Percentiles rank a stretch among this genome's conserved stretches.
These are phyloP conservation scores for Rhagium mordax DNA, from an alignment of 2,888 invertebrate species.

Conservation along the genomic window DNA sequence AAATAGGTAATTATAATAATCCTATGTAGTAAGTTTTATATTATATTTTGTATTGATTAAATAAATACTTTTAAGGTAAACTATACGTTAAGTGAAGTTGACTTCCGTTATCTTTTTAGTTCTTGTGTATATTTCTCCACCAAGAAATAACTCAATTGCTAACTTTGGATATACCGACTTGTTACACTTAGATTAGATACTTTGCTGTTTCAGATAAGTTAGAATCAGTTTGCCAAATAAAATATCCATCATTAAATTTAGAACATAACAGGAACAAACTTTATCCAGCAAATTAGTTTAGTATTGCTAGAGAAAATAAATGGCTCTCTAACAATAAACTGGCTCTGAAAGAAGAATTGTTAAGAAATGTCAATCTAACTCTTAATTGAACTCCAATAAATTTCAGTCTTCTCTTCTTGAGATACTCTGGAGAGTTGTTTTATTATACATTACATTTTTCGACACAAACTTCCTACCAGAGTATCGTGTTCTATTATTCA, in stretches of 20 bases:
- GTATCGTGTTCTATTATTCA: neutral
- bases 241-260: constrained; percentile 4
- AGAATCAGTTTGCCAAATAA: constrained; percentile 10
- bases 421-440: neutral
- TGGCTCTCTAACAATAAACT: constrained; percentile 14
- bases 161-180: neutral
- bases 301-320: constrained; percentile 23
- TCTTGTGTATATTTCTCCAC: neutral
- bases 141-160: neutral
- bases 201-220: neutral
- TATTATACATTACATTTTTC: constrained; percentile 13
- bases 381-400: constrained; percentile 28
- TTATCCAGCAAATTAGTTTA: constrained; percentile 24
- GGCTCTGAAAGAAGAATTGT: constrained; percentile 1
- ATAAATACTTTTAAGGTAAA: too few relatives aligned
- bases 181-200: neutral
- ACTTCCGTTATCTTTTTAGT: neutral
- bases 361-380: constrained; percentile 20
- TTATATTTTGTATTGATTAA: too few relatives aligned
- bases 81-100: neutral
- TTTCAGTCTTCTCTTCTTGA: neutral
- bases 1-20: too few relatives aligned
- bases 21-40: too few relatives aligned
- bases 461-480: neutral
- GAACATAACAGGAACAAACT: constrained; percentile 13